These are phyloP conservation scores for Siniperca undulata DNA, from an alignment of 2,797 vertebrate species.

Conservation along the genomic window DNA sequence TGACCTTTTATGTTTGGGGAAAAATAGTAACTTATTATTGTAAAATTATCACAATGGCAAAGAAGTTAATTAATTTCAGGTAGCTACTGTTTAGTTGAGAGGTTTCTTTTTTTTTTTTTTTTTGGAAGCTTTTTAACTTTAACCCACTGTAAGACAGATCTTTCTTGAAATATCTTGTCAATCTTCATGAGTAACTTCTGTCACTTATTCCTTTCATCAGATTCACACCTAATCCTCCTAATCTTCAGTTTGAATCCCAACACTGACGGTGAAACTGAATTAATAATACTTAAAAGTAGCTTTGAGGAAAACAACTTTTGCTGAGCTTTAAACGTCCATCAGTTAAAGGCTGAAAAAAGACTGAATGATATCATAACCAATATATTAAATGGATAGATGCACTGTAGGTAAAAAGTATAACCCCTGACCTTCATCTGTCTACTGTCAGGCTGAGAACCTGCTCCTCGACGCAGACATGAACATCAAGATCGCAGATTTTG, in stretches of 20 bases:
- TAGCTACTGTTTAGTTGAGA: background rate
- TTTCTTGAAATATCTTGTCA: background rate
- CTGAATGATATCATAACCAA: background rate
- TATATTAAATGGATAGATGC: background rate
- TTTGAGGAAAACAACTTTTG: background rate
- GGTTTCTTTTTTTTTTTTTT: too few relatives aligned
- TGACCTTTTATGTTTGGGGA: too few relatives aligned
- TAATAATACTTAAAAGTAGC: background rate
- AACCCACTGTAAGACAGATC: background rate
- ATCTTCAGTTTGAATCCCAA: background rate
- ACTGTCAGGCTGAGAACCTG: conserved; percentile 94
- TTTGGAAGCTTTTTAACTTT: background rate
- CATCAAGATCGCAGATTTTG: conserved; percentile 99
- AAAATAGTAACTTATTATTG: too few relatives aligned
- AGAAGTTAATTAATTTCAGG: too few relatives aligned
- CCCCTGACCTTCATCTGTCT: background rate
- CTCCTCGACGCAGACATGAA: conserved; percentile 99
- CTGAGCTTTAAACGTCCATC: background rate
- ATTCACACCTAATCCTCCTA: background rate
- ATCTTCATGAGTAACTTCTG: background rate
- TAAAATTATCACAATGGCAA: too few relatives aligned
- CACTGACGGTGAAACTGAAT: background rate
- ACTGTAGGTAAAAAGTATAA: background rate
- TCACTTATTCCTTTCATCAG: background rate
- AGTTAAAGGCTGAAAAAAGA: background rate